Conservation (phyloP, 2,113 vertebrate genomes). For the Pedetes capensis region DNA sequence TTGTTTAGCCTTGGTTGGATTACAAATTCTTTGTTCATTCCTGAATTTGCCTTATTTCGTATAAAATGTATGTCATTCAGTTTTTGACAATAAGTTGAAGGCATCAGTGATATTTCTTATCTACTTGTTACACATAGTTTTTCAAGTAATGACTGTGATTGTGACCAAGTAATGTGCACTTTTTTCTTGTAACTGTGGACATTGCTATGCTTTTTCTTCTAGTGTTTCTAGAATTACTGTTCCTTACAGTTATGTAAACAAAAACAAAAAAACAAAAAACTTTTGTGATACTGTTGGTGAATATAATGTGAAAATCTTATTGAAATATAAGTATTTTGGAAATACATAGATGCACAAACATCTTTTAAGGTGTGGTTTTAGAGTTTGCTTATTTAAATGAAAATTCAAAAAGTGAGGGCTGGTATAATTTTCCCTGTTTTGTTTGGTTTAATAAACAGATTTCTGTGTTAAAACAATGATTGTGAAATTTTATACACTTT, state of each 20-base stretch:
- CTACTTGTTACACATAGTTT: constrained; percentile 91
- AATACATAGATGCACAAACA: constrained; percentile 87
- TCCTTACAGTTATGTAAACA: constrained; percentile 87
- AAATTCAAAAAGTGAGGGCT: constrained; percentile 87
- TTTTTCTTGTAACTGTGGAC: constrained; percentile 92
- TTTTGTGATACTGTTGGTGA: constrained; percentile 94
- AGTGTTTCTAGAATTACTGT: constrained; percentile 91
- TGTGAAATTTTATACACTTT: constrained; percentile 79
- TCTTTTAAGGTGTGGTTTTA: constrained; percentile 85
- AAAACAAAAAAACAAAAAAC: constrained; percentile 81
- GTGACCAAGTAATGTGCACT: constrained; percentile 93
- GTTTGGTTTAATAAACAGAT: constrained; percentile 91
- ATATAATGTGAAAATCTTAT: constrained; percentile 91
- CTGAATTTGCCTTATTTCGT: constrained; percentile 92
- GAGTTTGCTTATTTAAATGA: constrained; percentile 88
- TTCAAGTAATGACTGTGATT: constrained; percentile 92
- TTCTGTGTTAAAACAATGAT: constrained; percentile 87
- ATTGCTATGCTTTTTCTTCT: constrained; percentile 91
- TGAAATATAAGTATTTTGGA: constrained; percentile 91
- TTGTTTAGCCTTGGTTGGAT: constrained; percentile 86
- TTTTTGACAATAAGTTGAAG: constrained; percentile 89
- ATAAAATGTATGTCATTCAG: constrained; percentile 86
- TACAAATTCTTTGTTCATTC: constrained; percentile 88
- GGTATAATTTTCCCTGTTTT: constrained; percentile 89
- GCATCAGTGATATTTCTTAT: constrained; percentile 89